Evolutionary conservation across 2,797 vertebrate species (phyloP).

Genomic region (Fundulus diaphanus): DNA sequence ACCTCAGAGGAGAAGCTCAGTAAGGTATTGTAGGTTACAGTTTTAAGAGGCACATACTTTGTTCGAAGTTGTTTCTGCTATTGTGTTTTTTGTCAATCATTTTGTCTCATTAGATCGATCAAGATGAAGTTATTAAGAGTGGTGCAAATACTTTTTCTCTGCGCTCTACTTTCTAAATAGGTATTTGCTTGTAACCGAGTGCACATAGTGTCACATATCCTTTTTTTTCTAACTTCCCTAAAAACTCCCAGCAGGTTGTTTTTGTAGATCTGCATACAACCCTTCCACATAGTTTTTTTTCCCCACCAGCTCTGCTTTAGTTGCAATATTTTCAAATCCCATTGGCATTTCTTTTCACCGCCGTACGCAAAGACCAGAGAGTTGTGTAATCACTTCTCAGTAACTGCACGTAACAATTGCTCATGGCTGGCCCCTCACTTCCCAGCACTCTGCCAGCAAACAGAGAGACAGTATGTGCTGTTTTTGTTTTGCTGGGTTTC

Average conservation of each 20-base stretch:
- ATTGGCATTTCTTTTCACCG: neutral
- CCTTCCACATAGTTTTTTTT: neutral
- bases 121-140: too few relatives aligned
- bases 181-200: neutral
- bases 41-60: neutral
- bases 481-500: conserved; percentile 68
- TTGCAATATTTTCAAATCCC: conserved; percentile 33
- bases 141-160: neutral
- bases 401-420: conserved; percentile 48
- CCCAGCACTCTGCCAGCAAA: conserved; percentile 47
- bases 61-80: neutral
- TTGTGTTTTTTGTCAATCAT: neutral
- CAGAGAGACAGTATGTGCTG: conserved; percentile 24
- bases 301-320: conserved; percentile 16
- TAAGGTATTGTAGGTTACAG: neutral
- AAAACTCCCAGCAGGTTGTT: neutral
- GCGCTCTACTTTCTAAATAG: neutral
- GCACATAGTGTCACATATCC: too few relatives aligned
- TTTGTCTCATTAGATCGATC: neutral
- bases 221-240: neutral
- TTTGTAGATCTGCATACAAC: neutral
- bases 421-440: conserved; percentile 54
- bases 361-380: conserved; percentile 31
- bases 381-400: conserved; percentile 61
- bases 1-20: neutral